Conservation (phyloP, 2,797 vertebrate genomes). For the Limnodromus scolopaceus region DNA sequence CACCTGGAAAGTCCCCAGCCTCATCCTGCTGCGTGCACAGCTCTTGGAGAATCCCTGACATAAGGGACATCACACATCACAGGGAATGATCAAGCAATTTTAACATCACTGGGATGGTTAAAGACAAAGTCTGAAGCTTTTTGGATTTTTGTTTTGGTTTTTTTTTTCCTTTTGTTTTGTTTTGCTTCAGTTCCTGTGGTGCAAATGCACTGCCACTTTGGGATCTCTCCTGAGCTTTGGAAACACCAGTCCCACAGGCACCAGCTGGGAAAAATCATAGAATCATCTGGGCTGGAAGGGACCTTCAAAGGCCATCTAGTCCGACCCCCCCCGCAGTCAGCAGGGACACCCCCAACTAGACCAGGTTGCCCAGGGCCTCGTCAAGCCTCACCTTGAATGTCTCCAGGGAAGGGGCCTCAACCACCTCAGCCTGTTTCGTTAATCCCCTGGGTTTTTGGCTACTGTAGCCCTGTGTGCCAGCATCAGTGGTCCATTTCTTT, state of each 20-base stretch:
- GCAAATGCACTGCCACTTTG: neutral
- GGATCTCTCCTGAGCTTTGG: neutral
- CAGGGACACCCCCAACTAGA: too few relatives aligned
- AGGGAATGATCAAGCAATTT: neutral
- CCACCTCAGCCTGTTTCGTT: neutral
- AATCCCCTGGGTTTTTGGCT: neutral
- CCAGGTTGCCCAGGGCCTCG: too few relatives aligned
- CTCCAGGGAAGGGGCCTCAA: too few relatives aligned
- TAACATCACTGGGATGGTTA: neutral
- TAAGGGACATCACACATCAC: neutral
- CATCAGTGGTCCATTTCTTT: neutral
- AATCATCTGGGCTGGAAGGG: too few relatives aligned
- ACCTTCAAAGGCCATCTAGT: too few relatives aligned
- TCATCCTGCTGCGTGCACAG: neutral
- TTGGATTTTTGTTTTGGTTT: accelerated
- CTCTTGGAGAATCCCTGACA: accelerated
- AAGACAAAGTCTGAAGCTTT: neutral
- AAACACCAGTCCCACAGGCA: neutral
- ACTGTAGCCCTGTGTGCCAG: neutral
- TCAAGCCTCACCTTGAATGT: too few relatives aligned
- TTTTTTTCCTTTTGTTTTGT: neutral
- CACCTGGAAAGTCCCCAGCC: neutral
- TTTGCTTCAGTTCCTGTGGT: neutral
- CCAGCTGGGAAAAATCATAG: neutral
- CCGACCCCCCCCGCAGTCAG: too few relatives aligned